Conservation (phyloP, 2,113 vertebrate species). For the Stigmatopora argus region DNA sequence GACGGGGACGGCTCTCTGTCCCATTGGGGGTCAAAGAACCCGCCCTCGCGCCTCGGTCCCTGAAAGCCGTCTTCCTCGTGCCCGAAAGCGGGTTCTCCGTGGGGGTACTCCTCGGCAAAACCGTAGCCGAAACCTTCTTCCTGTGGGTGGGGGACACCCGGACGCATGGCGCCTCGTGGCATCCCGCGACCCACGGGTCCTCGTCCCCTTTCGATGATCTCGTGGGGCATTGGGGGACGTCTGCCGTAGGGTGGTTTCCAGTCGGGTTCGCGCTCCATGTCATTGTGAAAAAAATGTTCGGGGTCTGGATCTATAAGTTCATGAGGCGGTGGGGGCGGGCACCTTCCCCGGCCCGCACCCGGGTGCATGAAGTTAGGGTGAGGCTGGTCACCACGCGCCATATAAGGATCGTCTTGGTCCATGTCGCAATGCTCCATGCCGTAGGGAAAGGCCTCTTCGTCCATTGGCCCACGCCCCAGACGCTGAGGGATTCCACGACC, state of each 20-base stretch:
- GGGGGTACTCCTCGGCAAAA: slow-evolving; percentile 59
- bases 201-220: slow-evolving; percentile 53
- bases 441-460: slow-evolving; percentile 46
- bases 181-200: slow-evolving; percentile 73
- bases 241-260: slow-evolving; percentile 43
- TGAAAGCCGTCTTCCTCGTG: slow-evolving; percentile 74
- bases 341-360: slow-evolving; percentile 60
- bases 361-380: slow-evolving; percentile 66
- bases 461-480: slow-evolving; percentile 49
- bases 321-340: slow-evolving; percentile 63
- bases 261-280: slow-evolving; percentile 32
- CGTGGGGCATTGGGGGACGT: slow-evolving; percentile 50
- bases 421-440: slow-evolving; percentile 42
- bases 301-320: slow-evolving; percentile 42
- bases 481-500: slow-evolving; percentile 61
- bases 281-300: slow-evolving; percentile 42
- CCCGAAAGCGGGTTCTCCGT: slow-evolving; percentile 67
- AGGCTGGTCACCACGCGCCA: slow-evolving; percentile 66
- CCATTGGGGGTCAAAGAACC: slow-evolving; percentile 78
- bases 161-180: slow-evolving; percentile 53
- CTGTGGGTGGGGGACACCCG: slow-evolving; percentile 70
- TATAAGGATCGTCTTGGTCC: slow-evolving; percentile 60
- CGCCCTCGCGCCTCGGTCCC: slow-evolving; percentile 75
- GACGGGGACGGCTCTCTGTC: slow-evolving; percentile 70
- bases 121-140: slow-evolving; percentile 47